Percentiles rank a stretch among this genome's conserved stretches.
These are phyloP conservation scores for Nilaparvata lugens DNA, from an alignment of 1,140 invertebrate species.

Conservation along the genomic window DNA sequence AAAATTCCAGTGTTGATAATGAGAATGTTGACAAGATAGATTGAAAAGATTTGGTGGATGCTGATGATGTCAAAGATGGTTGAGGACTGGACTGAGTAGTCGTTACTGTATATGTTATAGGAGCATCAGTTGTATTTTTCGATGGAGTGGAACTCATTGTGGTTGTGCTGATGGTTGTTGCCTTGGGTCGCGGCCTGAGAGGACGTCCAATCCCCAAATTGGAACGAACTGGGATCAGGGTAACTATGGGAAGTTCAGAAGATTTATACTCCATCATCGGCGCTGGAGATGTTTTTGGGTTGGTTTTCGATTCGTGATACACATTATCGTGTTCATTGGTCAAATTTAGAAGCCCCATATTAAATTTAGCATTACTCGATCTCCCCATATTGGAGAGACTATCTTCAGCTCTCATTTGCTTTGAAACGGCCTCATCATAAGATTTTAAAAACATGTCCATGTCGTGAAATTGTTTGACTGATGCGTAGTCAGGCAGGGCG, in stretches of 20 bases:
- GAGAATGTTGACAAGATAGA: not conserved
- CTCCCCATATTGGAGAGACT: not conserved
- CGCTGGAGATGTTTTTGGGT: not conserved
- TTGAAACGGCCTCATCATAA: conserved; percentile 21
- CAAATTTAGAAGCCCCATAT: not conserved
- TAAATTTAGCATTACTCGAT: conserved; percentile 6
- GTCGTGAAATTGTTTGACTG: conserved; percentile 23
- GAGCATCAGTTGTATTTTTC: too few species aligned
- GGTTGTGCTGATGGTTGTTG: conserved; percentile 14
- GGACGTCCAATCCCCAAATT: conserved; percentile 47
- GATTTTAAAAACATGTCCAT: conserved; percentile 28
- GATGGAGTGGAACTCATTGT: not conserved
- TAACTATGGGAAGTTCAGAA: conserved; percentile 36
- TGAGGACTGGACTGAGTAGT: not conserved
- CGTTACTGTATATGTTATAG: too few species aligned
- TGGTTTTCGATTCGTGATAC: not conserved
- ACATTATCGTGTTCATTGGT: not conserved
- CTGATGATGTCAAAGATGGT: not conserved
- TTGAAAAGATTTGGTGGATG: not conserved
- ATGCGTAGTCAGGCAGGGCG: conserved; percentile 18
- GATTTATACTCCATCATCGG: not conserved
- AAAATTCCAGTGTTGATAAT: not conserved
- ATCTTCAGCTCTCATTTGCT: conserved; percentile 31
- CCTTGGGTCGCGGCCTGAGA: conserved; percentile 42
- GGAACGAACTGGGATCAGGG: conserved; percentile 49